A percentile compares a stretch with the other conserved stretches of the same genome.
These are phyloP conservation scores for Emys orbicularis DNA, from an alignment of 2,797 vertebrate genomes.

Conservation along the genomic window DNA sequence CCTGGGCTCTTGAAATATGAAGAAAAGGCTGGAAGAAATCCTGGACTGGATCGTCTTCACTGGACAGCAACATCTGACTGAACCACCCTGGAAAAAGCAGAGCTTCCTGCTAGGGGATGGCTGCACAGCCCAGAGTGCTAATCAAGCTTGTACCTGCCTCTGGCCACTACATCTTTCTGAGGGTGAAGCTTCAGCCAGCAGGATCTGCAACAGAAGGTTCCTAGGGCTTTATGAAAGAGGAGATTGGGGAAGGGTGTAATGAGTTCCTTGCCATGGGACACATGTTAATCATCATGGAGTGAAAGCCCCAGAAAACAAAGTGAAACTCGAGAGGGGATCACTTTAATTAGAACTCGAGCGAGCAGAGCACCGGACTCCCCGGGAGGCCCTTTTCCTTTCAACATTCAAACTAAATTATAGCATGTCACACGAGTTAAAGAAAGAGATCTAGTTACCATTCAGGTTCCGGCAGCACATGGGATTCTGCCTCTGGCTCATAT, in stretches of 20 bases:
- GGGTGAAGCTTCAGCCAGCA: neutral
- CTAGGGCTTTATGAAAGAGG: neutral
- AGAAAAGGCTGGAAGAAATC: conserved; percentile 82
- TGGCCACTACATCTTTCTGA: neutral
- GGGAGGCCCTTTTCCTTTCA: conserved; percentile 77
- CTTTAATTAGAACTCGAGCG: conserved; percentile 77
- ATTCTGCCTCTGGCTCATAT: conserved; percentile 61
- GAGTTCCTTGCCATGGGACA: conserved; percentile 64
- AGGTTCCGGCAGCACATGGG: conserved; percentile 50
- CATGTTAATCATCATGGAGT: conserved; percentile 72
- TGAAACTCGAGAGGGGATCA: conserved; percentile 78
- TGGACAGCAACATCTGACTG: neutral
- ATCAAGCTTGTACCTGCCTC: neutral
- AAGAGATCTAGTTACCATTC: conserved; percentile 63
- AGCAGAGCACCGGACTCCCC: conserved; percentile 71
- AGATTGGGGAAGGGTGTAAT: conserved; percentile 29
- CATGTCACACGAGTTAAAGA: conserved; percentile 73
- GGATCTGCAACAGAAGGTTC: neutral
- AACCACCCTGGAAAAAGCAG: fast-evolving
- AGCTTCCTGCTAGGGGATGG: fast-evolving
- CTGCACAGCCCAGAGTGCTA: neutral
- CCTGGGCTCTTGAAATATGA: conserved; percentile 63
- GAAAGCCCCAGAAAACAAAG: conserved; percentile 76
- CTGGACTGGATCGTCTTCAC: conserved; percentile 79
- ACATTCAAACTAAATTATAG: conserved; percentile 74